A percentile compares a stretch with the other conserved stretches of the same genome.
Evolutionary conservation across 2,797 vertebrate genomes (phyloP).

Genomic region (Notolabrus celidotus): DNA sequence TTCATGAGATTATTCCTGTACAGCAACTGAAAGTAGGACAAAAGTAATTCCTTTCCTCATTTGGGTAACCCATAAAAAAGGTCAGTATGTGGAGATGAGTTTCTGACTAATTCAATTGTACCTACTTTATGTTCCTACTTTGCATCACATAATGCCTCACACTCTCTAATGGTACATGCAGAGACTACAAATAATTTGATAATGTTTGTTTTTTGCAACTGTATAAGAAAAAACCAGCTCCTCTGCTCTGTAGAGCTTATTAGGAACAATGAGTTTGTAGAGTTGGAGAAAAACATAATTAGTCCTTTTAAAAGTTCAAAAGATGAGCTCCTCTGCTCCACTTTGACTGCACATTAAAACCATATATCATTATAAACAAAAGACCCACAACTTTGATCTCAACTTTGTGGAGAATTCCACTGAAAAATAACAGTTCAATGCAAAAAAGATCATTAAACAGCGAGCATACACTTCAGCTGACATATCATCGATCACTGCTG

Average conservation of each 20-base stretch:
- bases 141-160: constrained; percentile 18
- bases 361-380: constrained; percentile 54
- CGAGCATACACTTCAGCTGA: constrained; percentile 31
- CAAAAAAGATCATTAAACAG: constrained; percentile 30
- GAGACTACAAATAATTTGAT: constrained; percentile 34
- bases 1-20: constrained; percentile 36
- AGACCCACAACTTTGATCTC: constrained; percentile 32
- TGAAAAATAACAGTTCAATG: constrained; percentile 21
- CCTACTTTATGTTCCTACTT: constrained; percentile 39
- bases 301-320: constrained; percentile 58
- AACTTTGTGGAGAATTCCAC: constrained; percentile 24
- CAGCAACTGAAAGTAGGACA: constrained; percentile 59
- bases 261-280: constrained; percentile 54
- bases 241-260: constrained; percentile 40
- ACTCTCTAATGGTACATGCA: constrained; percentile 19
- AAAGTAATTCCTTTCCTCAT: constrained; percentile 69
- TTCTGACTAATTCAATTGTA: constrained; percentile 43
- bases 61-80: constrained; percentile 65
- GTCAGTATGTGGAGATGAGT: constrained; percentile 41
- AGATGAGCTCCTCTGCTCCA: constrained; percentile 49
- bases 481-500: constrained; percentile 43
- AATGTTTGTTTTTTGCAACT: constrained; percentile 42
- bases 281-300: constrained; percentile 55
- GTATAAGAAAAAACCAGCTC: constrained; percentile 25
- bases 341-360: constrained; percentile 53